Conservation (phyloP, 2,113 vertebrate genomes). For the Thunnus thynnus region DNA sequence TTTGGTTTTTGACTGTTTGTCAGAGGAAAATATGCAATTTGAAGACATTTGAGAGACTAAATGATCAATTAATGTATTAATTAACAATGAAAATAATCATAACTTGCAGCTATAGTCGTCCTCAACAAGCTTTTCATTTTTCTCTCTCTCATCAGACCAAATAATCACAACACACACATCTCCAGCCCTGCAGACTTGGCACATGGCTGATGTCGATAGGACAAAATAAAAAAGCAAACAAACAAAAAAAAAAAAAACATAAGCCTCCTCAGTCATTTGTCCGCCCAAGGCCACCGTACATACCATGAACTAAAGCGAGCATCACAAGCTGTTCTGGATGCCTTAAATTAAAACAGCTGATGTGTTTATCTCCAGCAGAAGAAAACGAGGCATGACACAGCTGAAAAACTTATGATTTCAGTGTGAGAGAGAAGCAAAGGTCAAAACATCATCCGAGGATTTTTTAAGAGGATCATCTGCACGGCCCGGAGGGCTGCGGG, state of each 20-base stretch:
- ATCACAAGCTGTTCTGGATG: slow-evolving; percentile 35
- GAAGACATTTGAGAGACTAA: no score
- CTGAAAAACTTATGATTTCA: slow-evolving; percentile 51
- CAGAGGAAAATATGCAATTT: no score
- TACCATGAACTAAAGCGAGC: background rate
- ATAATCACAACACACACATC: background rate
- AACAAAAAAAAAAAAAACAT: background rate
- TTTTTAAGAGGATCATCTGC: slow-evolving; percentile 2
- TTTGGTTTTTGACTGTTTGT: no score
- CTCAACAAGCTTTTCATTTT: no score
- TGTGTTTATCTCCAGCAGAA: background rate
- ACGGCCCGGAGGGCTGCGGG: background rate
- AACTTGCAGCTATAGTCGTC: no score
- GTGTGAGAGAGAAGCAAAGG: background rate
- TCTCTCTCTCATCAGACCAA: no score
- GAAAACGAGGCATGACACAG: background rate
- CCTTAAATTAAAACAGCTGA: slow-evolving; percentile 20
- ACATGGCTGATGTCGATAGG: background rate
- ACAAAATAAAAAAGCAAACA: background rate
- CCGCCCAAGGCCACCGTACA: slow-evolving; percentile 20
- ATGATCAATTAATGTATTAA: no score
- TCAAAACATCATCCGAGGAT: background rate
- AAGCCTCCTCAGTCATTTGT: slow-evolving; percentile 1
- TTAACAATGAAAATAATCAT: no score
- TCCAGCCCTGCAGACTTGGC: slow-evolving; percentile 1